Percentiles rank a stretch among this genome's conserved stretches.
phyloP scores from a whole-genome alignment of 2,888 invertebrate species.

The Petrophora chlorosata region DNA sequence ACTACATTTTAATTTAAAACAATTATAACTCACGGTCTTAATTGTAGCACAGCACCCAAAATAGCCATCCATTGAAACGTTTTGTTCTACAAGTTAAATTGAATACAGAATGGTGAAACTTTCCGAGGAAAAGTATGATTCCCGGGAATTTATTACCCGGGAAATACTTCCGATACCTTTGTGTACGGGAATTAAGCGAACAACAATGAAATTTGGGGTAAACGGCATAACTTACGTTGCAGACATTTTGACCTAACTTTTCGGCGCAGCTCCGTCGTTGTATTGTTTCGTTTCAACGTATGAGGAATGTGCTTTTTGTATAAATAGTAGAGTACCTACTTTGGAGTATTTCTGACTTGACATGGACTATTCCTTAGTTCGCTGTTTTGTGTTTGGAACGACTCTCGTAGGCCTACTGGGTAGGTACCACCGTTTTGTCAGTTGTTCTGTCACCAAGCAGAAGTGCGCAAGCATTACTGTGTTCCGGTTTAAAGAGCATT shows the following conservation, averaged over 20 bases:
- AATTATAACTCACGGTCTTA: neutral
- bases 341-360: too few relatives aligned
- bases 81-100: constrained; percentile 47
- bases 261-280: constrained; percentile 9
- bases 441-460: too few relatives aligned
- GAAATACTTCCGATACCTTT: constrained; percentile 32
- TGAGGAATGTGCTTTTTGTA: too few relatives aligned
- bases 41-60: constrained; percentile 8
- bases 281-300: constrained; percentile 2
- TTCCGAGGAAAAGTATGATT: constrained; percentile 38
- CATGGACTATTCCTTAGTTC: too few relatives aligned
- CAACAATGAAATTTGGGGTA: constrained; percentile 30
- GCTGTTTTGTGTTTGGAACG: too few relatives aligned
- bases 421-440: too few relatives aligned
- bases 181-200: constrained; percentile 27
- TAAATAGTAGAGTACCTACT: too few relatives aligned
- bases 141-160: constrained; percentile 36
- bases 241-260: constrained; percentile 21
- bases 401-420: too few relatives aligned
- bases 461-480: too few relatives aligned
- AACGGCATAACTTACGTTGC: constrained; percentile 22
- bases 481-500: too few relatives aligned
- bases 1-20: too few relatives aligned
- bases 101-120: constrained; percentile 47
- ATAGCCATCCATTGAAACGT: constrained; percentile 21